Percentiles rank a stretch among this genome's conserved stretches.
phyloP scores from a whole-genome alignment of 2,113 vertebrate species.

The Thymallus thymallus region DNA sequence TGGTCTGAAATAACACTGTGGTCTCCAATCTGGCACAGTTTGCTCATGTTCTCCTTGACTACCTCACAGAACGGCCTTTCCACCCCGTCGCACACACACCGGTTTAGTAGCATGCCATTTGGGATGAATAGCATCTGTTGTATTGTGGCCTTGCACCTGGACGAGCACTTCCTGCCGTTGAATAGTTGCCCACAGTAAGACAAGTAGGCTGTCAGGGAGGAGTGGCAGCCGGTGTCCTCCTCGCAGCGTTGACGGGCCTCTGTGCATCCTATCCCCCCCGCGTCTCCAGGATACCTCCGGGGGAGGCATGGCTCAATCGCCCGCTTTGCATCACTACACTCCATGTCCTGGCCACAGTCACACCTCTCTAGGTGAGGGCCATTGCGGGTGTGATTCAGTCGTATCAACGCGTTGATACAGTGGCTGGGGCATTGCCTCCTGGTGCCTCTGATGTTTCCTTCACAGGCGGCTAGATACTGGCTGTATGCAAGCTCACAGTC shows the following conservation, averaged over 20 bases:
- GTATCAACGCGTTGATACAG: conserved; percentile 74
- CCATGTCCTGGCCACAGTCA: conserved; percentile 69
- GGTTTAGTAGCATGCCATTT: conserved; percentile 71
- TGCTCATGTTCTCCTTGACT: conserved; percentile 80
- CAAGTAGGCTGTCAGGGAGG: conserved; percentile 73
- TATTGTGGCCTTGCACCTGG: conserved; percentile 72
- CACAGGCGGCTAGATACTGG: conserved; percentile 72
- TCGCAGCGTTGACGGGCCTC: conserved; percentile 77
- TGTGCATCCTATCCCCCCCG: conserved; percentile 74
- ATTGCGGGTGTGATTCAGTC: conserved; percentile 72
- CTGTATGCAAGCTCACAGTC: conserved; percentile 74
- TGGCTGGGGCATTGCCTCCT: conserved; percentile 76
- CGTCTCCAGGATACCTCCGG: conserved; percentile 62
- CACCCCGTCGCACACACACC: conserved; percentile 76
- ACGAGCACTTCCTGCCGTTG: conserved; percentile 76
- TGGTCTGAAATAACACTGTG: conserved; percentile 52
- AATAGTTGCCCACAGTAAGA: conserved; percentile 80
- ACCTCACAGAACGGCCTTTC: conserved; percentile 81
- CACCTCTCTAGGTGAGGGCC: conserved; percentile 76
- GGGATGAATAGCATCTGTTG: conserved; percentile 76
- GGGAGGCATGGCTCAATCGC: conserved; percentile 78
- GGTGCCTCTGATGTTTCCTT: conserved; percentile 64
- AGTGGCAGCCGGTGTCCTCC: conserved; percentile 67
- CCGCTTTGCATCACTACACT: conserved; percentile 67
- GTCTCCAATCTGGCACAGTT: conserved; percentile 71